A percentile compares a stretch with the other conserved stretches of the same genome.
Evolutionary conservation across 2,797 vertebrate genomes (phyloP).

Genomic region (Coluber constrictor): DNA sequence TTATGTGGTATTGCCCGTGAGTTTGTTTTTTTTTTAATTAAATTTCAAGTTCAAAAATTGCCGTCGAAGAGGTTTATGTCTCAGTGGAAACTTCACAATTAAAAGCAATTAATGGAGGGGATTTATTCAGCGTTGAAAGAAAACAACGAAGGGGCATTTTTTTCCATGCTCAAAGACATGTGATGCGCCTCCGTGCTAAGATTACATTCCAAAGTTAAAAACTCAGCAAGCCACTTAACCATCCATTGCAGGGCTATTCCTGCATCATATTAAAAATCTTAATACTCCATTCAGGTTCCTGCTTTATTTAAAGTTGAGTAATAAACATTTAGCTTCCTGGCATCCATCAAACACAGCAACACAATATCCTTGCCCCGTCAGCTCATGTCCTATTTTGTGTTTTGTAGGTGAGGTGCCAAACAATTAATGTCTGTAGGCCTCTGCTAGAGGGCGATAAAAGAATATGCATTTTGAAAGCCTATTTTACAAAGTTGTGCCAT

Average conservation of each 20-base stretch:
- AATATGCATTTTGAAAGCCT: background rate
- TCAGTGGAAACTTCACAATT: background rate
- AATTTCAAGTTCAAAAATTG: background rate
- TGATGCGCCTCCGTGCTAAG: background rate
- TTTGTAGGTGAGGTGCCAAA: background rate
- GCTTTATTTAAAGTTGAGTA: background rate
- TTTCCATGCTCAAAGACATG: background rate
- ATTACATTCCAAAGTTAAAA: background rate
- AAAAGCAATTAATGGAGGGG: background rate
- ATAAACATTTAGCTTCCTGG: background rate
- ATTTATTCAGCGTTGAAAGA: background rate
- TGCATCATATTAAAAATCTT: background rate
- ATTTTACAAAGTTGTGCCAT: background rate
- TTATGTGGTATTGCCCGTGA: background rate
- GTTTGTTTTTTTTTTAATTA: background rate
- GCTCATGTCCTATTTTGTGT: background rate
- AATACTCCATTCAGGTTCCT: background rate
- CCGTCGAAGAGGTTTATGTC: too few relatives aligned
- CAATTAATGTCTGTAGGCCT: background rate
- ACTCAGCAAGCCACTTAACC: too few relatives aligned
- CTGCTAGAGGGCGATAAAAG: background rate
- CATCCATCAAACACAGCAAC: background rate
- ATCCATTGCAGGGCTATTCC: background rate
- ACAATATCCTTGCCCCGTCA: background rate
- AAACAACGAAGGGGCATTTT: background rate